Conservation (phyloP, 2,113 vertebrate genomes). For the Butastur rufipennis region DNA sequence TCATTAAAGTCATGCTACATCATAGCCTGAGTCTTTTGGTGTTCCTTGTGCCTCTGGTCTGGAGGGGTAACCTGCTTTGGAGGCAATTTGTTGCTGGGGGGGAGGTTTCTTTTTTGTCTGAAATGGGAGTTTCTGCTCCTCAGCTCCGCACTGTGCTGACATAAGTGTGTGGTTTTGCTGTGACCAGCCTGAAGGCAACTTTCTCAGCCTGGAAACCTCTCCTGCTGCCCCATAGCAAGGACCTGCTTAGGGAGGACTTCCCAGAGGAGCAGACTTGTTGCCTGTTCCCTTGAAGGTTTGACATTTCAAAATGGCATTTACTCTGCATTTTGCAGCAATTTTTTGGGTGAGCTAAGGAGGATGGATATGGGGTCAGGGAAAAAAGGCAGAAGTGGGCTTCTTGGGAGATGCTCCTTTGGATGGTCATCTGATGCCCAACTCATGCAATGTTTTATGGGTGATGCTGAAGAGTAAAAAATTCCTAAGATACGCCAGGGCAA, state of each 20-base stretch:
- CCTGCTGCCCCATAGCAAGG: not conserved
- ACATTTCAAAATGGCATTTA: not conserved
- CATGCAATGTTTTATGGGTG: not conserved
- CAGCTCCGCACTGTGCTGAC: not conserved
- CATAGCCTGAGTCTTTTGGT: not conserved
- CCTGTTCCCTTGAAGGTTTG: not conserved
- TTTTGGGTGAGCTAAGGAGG: not conserved
- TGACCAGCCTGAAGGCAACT: not conserved
- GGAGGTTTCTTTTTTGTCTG: not conserved
- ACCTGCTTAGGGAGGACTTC: not conserved
- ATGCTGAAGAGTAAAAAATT: not conserved
- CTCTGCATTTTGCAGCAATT: not conserved
- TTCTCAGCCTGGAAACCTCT: not conserved
- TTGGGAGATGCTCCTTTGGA: not conserved
- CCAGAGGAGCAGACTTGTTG: not conserved
- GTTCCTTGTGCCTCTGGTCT: not conserved
- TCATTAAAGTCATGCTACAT: slow-evolving; percentile 51
- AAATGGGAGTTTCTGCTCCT: not conserved
- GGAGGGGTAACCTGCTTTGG: not conserved
- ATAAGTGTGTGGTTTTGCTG: not conserved
- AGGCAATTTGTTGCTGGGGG: not conserved
- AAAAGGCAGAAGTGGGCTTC: not conserved
- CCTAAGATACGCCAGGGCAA: not conserved
- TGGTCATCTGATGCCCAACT: not conserved
- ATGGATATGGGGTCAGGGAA: not conserved